A percentile compares a stretch with the other conserved stretches of the same genome.
Evolutionary conservation across 2,113 vertebrate species (phyloP).

Genomic region (Dicentrarchus labrax): DNA sequence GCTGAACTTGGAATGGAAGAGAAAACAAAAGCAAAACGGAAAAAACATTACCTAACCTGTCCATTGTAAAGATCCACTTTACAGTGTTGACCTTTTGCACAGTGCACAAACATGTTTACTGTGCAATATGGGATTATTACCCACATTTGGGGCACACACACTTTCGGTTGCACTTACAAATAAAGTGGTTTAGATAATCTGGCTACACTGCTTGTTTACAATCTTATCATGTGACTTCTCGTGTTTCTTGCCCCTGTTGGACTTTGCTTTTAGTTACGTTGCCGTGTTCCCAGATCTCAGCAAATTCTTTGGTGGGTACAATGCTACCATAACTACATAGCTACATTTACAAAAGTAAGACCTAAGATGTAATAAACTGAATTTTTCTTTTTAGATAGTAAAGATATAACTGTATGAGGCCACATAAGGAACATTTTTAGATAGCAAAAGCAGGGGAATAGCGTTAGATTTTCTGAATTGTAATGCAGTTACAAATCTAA

Average conservation of each 20-base stretch:
- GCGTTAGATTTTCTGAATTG: background rate
- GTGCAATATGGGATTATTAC: background rate
- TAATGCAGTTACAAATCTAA: background rate
- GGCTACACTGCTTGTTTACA: background rate
- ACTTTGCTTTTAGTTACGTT: background rate
- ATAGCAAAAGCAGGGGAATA: background rate
- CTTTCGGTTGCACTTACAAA: background rate
- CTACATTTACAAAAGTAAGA: too few species aligned
- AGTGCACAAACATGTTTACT: background rate
- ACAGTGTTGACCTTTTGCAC: background rate
- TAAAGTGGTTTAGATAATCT: background rate
- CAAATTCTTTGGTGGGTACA: background rate
- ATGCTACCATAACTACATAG: too few species aligned
- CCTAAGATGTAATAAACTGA: background rate
- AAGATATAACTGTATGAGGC: background rate
- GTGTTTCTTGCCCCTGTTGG: too few species aligned
- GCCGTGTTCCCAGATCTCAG: background rate
- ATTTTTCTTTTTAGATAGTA: background rate
- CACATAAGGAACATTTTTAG: background rate
- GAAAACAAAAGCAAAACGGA: background rate
- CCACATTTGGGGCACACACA: background rate
- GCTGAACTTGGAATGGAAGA: background rate
- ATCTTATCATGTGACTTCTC: background rate
- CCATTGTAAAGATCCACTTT: background rate
- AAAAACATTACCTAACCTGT: background rate